Evolutionary conservation across 2,888 invertebrate species (phyloP).

Genomic region (Salticus scenicus): DNA sequence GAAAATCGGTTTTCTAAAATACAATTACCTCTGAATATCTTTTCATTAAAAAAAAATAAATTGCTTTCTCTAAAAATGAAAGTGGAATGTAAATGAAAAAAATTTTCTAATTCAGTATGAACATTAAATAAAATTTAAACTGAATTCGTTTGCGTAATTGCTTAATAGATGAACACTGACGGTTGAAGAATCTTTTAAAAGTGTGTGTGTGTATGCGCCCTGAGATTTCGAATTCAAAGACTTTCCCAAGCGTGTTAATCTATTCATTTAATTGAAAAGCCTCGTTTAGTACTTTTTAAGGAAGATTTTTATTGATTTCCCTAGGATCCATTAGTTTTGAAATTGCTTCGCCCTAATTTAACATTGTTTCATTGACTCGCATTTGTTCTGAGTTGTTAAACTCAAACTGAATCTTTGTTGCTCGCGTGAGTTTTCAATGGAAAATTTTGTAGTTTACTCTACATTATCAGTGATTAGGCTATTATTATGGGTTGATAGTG

Average conservation of each 20-base stretch:
- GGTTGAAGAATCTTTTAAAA: background rate
- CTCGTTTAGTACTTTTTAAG: background rate
- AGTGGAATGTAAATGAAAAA: background rate
- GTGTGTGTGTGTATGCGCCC: too few species aligned
- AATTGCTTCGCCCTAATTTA: too few species aligned
- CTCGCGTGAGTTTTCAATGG: too few species aligned
- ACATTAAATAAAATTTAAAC: background rate
- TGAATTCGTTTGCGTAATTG: background rate
- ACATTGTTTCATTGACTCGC: too few species aligned
- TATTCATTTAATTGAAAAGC: constrained; percentile 4
- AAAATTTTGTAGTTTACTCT: too few species aligned
- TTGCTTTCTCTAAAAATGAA: background rate
- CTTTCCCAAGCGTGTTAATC: constrained; percentile 4
- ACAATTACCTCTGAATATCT: background rate
- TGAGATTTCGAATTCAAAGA: background rate
- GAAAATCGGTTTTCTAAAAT: background rate
- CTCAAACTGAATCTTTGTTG: too few species aligned
- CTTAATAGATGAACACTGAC: background rate
- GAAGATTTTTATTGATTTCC: too few species aligned
- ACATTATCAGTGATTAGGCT: too few species aligned
- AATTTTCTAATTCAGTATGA: background rate
- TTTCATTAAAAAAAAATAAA: background rate
- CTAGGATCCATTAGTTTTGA: too few species aligned
- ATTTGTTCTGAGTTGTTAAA: too few species aligned
- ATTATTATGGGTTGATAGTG: too few species aligned